These are phyloP conservation scores for Misgurnus anguillicaudatus DNA, from an alignment of 2,113 vertebrate genomes.

Conservation along the genomic window DNA sequence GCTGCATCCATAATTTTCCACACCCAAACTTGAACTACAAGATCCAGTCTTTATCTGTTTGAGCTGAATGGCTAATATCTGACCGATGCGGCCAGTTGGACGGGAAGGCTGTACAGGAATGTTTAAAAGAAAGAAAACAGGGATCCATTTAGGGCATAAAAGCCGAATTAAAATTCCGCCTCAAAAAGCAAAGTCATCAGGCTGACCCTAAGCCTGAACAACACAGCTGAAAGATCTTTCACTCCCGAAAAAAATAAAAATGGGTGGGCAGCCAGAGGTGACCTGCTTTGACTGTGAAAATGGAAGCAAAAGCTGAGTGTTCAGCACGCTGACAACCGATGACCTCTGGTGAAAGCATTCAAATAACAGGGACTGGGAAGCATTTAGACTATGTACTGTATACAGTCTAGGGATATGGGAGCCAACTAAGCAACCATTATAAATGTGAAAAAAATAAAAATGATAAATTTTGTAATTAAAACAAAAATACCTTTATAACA, in stretches of 20 bases:
- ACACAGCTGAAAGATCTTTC: slow-evolving; percentile 33
- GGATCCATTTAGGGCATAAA: slow-evolving; percentile 31
- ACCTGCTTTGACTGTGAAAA: slow-evolving; percentile 30
- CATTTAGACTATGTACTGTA: slow-evolving; percentile 4
- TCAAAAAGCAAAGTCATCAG: slow-evolving; percentile 32
- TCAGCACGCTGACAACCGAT: slow-evolving; percentile 1
- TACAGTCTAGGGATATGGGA: neutral
- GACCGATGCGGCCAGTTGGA: slow-evolving; percentile 47
- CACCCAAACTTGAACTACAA: slow-evolving; percentile 47
- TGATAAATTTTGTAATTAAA: too few species aligned
- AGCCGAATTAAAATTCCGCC: slow-evolving; percentile 41
- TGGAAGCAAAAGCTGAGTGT: slow-evolving; percentile 22
- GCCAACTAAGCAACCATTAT: too few species aligned
- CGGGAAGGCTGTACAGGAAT: slow-evolving; percentile 3
- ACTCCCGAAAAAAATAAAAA: slow-evolving; percentile 27
- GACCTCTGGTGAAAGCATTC: slow-evolving; percentile 31
- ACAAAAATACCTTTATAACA: too few species aligned
- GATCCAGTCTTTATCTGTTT: slow-evolving; percentile 23
- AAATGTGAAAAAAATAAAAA: too few species aligned
- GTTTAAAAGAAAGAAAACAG: slow-evolving; percentile 13
- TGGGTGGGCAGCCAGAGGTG: slow-evolving; percentile 44
- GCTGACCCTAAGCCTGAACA: slow-evolving; percentile 27
- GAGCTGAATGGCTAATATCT: slow-evolving; percentile 59
- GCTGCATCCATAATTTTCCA: slow-evolving; percentile 58
- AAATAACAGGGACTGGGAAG: neutral